Base-by-base conservation (phyloP, 2,797 vertebrate genomes). In the Menidia menidia region DNA sequence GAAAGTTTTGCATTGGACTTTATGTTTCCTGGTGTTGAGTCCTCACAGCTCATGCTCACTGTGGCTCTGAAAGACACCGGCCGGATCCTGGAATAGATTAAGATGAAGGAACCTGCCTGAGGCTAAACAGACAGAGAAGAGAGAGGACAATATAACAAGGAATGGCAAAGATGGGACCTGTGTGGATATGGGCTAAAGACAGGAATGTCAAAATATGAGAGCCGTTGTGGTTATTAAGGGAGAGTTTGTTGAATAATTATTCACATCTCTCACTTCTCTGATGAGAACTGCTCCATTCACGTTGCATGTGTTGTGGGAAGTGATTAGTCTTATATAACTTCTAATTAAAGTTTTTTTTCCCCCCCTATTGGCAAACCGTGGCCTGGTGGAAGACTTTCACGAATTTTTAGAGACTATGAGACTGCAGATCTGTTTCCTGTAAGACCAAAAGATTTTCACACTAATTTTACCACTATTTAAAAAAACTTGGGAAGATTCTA, bases 11-110 rank as follows among this genome's bases (percentile, higher is more conserved):
- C 32, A 18, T 10, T 43, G 19, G 9, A 39, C 35, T 57, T 50
- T 14, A 15, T 54, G 0, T 53, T 25, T 4, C 57, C 25, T 59
- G 7, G 1, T 68, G 43, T 39, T 48, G 41, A 42, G n/a, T 33
- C 6, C 50, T 31, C 43, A 53, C 41, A 7, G 13, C 25, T 6
- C 61, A 42, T 57, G 42, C 25, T 50, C 35, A 1, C 33, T 51
- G 64, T 42, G 30, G 44, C n/a, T 65, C 71, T 78, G 47, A 25
- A 47, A 12, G 51, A 80, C 62, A 75, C 48, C 66, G 50, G 55
- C n/a, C 33, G 60, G 42, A 65, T 77, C 60, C 80, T 76, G 74
- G 76, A 76, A 57, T 61, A 55, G 76, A 80, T 77, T 86, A 35
- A 10, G 45, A 63, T 42, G 33, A 60, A 65, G 42, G 78, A 80